phyloP scores from a whole-genome alignment of 2,888 invertebrate species.

The Acanthopleura granulata region DNA sequence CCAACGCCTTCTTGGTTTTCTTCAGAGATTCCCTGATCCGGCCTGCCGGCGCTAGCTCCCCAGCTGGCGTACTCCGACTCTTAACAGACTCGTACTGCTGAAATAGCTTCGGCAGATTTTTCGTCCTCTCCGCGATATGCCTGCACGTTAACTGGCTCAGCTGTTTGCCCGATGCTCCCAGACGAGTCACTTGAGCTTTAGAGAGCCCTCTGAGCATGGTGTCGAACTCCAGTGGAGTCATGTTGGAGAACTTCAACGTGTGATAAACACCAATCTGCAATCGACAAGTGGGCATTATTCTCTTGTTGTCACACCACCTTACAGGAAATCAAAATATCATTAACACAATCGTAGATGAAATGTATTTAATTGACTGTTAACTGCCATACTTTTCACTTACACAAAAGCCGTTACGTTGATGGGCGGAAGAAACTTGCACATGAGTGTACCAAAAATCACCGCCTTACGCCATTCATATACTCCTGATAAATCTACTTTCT shows the following conservation, averaged over 20 bases:
- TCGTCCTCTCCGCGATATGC: neutral
- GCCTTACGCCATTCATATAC: neutral
- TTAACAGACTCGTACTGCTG: conserved; percentile 17
- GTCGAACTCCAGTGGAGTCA: conserved; percentile 35
- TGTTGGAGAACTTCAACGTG: conserved; percentile 44
- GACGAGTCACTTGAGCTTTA: conserved; percentile 10
- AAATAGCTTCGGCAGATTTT: neutral
- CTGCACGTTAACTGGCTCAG: neutral
- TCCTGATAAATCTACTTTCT: too few species aligned
- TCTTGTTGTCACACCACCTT: too few species aligned
- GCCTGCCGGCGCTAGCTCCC: neutral
- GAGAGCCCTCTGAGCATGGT: conserved; percentile 21
- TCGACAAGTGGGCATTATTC: too few species aligned
- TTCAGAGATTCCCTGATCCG: neutral
- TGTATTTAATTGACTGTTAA: too few species aligned
- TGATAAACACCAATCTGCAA: conserved; percentile 38
- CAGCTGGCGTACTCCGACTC: neutral
- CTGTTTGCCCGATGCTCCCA: conserved; percentile 10
- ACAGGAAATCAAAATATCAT: too few species aligned
- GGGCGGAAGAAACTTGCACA: too few species aligned
- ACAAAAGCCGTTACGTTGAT: too few species aligned
- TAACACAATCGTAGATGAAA: too few species aligned
- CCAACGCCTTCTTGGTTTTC: neutral
- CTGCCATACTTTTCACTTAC: too few species aligned
- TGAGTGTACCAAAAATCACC: too few species aligned